Percentiles rank a stretch among this genome's conserved stretches.
These are phyloP conservation scores for Enteromius treurensis DNA, from an alignment of 2,797 vertebrate genomes.

Conservation along the genomic window DNA sequence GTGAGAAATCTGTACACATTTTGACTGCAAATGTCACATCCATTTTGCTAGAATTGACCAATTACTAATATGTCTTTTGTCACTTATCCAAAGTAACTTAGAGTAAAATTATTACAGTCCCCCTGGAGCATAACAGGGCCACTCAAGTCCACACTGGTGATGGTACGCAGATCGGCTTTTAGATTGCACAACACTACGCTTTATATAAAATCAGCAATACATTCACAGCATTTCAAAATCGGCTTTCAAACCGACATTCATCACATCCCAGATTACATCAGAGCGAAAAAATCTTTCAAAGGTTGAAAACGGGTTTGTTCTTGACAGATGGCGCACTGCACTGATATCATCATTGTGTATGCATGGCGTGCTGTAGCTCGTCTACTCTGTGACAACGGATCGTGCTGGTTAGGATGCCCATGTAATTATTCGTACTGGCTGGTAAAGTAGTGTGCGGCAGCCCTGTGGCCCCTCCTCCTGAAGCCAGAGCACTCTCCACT, in stretches of 20 bases:
- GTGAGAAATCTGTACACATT: constrained; percentile 15
- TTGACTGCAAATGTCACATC: constrained; percentile 31
- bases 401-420: constrained; percentile 27
- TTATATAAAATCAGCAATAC: not conserved
- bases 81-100: constrained; percentile 27
- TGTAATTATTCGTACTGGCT: constrained; percentile 53
- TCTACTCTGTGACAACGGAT: constrained; percentile 44
- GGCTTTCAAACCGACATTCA: not conserved
- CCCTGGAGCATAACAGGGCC: not conserved
- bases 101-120: not conserved
- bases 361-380: constrained; percentile 24
- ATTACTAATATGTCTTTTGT: constrained; percentile 32
- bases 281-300: not conserved
- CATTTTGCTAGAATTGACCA: constrained; percentile 25
- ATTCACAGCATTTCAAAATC: not conserved
- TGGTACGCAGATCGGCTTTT: not conserved
- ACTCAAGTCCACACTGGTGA: not conserved
- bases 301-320: not conserved
- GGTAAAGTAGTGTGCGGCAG: constrained; percentile 31
- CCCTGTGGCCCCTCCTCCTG: constrained; percentile 21
- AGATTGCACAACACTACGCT: not conserved
- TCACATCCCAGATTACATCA: not conserved
- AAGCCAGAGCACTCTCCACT: constrained; percentile 41
- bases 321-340: not conserved
- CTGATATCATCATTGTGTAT: constrained; percentile 16